phyloP scores from a whole-genome alignment of 2,888 invertebrate genomes.

The Pseudanteris insignis region DNA sequence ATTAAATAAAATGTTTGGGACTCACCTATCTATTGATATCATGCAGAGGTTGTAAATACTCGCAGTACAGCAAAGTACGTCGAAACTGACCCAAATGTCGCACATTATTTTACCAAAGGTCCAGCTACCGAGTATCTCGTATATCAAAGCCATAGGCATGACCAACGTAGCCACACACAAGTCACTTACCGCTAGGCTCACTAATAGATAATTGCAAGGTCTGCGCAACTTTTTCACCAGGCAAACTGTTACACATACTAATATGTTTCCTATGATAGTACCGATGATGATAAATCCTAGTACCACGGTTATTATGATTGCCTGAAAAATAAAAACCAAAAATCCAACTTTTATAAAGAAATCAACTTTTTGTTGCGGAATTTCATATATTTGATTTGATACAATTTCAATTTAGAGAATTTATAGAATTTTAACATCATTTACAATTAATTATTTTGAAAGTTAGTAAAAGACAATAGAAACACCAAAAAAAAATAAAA shows the following conservation, averaged over 20 bases:
- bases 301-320: conserved; percentile 78
- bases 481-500: too few species aligned
- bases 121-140: conserved; percentile 94
- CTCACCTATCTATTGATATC: conserved; percentile 88
- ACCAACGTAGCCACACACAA: conserved; percentile 95
- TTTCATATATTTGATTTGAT: too few species aligned
- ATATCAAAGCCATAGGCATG: conserved; percentile 96
- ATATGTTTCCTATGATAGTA: conserved; percentile 87
- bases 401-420: too few species aligned
- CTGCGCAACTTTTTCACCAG: conserved; percentile 90
- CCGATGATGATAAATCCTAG: conserved; percentile 80
- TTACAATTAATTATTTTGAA: too few species aligned
- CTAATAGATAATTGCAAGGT: conserved; percentile 90
- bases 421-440: too few species aligned
- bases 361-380: too few species aligned
- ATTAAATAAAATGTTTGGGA: too few species aligned
- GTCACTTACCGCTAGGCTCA: conserved; percentile 95
- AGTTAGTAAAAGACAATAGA: too few species aligned
- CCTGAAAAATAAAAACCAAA: conserved; percentile 61
- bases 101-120: conserved; percentile 91
- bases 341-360: too few species aligned
- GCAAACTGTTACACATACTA: conserved; percentile 95
- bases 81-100: conserved; percentile 96
- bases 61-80: conserved; percentile 97
- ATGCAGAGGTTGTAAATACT: conserved; percentile 97